phyloP scores from a whole-genome alignment of 92 coral and sea anemone species.

The Epizoanthus rinbou region DNA sequence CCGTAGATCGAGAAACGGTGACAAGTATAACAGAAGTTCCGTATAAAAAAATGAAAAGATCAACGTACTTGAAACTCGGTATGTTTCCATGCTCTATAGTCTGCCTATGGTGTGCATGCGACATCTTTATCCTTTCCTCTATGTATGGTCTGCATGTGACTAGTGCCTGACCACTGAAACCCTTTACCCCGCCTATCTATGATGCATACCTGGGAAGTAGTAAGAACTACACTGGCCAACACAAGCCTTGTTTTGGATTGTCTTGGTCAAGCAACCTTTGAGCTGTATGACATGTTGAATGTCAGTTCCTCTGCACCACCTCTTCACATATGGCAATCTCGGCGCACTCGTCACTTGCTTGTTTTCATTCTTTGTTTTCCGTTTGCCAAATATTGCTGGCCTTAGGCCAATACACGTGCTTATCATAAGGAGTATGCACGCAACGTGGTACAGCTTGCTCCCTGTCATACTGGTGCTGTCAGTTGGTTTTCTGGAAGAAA shows the following conservation, averaged over 20 bases:
- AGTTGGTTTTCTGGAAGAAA: neutral
- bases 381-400: constrained; percentile 1
- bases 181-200: neutral
- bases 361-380: neutral
- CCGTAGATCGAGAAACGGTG: too few relatives aligned
- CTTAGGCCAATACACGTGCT: constrained; percentile 16
- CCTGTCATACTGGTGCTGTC: neutral
- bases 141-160: neutral
- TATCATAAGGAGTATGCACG: neutral
- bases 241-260: constrained; percentile 65
- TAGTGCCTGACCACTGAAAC: too few relatives aligned
- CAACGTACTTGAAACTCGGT: too few relatives aligned
- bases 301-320: constrained; percentile 65
- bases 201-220: constrained; percentile 54
- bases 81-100: too few relatives aligned
- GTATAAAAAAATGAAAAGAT: too few relatives aligned
- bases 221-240: constrained; percentile 76
- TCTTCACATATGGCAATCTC: constrained; percentile 40
- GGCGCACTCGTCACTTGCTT: neutral
- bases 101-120: too few relatives aligned
- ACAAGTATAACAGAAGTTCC: too few relatives aligned
- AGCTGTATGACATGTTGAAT: constrained; percentile 57
- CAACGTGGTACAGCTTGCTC: neutral
- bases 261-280: constrained; percentile 55
- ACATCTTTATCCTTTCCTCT: too few relatives aligned